Evolutionary conservation across 2,797 vertebrate species (phyloP).

Genomic region (Coracias cyanogaster): DNA sequence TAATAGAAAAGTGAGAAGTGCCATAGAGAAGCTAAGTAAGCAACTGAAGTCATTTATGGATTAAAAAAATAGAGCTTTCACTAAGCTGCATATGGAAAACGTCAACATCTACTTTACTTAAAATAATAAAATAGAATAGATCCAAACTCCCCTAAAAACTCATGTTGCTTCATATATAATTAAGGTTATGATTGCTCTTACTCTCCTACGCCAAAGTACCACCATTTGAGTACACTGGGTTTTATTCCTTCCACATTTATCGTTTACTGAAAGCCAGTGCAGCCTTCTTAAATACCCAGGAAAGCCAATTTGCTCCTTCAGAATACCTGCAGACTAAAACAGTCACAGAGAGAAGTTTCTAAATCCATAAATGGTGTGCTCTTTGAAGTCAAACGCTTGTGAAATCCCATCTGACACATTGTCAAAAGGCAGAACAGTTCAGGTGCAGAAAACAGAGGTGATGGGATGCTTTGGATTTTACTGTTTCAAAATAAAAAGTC

Average conservation of each 20-base stretch:
- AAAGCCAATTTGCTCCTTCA: not conserved
- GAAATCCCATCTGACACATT: not conserved
- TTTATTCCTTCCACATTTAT: not conserved
- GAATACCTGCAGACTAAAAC: not conserved
- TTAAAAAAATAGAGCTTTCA: not conserved
- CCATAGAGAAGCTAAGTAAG: not conserved
- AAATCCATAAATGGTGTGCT: not conserved
- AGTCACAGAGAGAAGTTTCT: not conserved
- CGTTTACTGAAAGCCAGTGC: fast-evolving
- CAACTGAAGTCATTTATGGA: not conserved
- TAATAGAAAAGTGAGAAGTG: not conserved
- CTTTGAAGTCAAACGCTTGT: slow-evolving; percentile 6
- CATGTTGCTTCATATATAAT: not conserved
- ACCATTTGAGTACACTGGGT: fast-evolving
- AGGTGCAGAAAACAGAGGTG: not conserved
- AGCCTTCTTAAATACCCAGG: not conserved
- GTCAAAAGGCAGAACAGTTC: not conserved
- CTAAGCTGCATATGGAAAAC: not conserved
- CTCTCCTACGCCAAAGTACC: not conserved
- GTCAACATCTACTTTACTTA: not conserved
- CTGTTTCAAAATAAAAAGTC: not conserved
- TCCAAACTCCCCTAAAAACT: not conserved
- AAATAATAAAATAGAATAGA: not conserved
- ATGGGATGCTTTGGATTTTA: not conserved
- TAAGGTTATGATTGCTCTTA: not conserved